Conservation (phyloP, 2,888 invertebrate species). For the Cephus rjabovi region DNA sequence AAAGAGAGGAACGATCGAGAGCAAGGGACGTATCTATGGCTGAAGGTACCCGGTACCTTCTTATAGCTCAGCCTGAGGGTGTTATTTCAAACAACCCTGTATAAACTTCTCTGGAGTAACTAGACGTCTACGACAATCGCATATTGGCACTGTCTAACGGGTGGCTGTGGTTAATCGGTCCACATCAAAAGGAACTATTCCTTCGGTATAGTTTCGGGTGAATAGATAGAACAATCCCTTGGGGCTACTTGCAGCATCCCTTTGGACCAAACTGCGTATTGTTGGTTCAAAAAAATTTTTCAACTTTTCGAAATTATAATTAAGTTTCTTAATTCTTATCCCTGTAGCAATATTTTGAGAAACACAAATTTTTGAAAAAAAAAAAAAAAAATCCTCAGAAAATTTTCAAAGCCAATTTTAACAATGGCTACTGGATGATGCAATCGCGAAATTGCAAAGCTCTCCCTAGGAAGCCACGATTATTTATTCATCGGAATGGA, state of each 20-base stretch:
- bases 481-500: background rate
- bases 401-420: background rate
- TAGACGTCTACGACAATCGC: background rate
- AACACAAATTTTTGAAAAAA: background rate
- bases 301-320: too few relatives aligned
- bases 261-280: background rate
- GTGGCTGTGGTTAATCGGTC: background rate
- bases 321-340: too few relatives aligned
- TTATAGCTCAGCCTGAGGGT: background rate
- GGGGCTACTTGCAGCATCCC: background rate
- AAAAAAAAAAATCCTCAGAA: background rate
- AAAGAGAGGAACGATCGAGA: background rate
- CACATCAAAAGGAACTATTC: background rate
- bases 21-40: background rate
- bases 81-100: background rate
- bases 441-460: background rate
- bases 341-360: background rate
- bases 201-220: background rate
- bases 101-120: background rate
- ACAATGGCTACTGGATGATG: background rate
- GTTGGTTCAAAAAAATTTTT: too few relatives aligned
- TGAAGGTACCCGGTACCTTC: background rate
- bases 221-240: background rate
- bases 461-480: background rate
- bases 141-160: background rate